Conservation (phyloP, 2,113 vertebrate genomes). For the Dromiciops gliroides region DNA sequence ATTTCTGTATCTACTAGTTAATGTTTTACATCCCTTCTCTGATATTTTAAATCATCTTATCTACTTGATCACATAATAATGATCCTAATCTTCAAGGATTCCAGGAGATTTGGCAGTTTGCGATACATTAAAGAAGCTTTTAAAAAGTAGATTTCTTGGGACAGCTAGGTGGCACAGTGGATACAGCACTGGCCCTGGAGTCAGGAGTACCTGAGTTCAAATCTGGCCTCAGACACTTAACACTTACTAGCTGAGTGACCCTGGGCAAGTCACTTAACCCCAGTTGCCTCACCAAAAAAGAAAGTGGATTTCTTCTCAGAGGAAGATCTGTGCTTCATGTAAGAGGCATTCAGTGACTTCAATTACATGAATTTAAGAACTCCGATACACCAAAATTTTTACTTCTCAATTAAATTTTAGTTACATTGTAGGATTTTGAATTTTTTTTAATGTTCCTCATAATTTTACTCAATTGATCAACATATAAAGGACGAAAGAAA, state of each 20-base stretch:
- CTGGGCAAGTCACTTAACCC: too few relatives aligned
- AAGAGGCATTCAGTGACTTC: not conserved
- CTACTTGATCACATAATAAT: not conserved
- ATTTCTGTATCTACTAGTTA: not conserved
- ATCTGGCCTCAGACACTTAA: too few relatives aligned
- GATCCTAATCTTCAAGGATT: not conserved
- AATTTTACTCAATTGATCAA: not conserved
- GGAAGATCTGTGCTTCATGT: not conserved
- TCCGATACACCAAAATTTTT: not conserved
- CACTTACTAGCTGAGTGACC: too few relatives aligned
- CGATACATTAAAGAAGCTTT: not conserved
- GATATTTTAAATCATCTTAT: not conserved
- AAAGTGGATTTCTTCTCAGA: not conserved
- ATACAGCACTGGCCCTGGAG: too few relatives aligned
- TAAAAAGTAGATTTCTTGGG: not conserved
- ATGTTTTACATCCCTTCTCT: not conserved
- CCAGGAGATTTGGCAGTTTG: not conserved
- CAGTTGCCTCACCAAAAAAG: too few relatives aligned
- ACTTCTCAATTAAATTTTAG: not conserved
- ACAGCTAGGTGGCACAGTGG: too few relatives aligned
- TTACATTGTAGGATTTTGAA: not conserved
- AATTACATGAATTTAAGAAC: not conserved
- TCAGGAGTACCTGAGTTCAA: too few relatives aligned
- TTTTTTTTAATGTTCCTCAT: not conserved
- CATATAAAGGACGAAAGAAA: not conserved